Evolutionary conservation across 2,797 vertebrate species (phyloP), one percentile per base, ranked within the genome.

Genomic region (Acanthurus lineatus): DNA sequence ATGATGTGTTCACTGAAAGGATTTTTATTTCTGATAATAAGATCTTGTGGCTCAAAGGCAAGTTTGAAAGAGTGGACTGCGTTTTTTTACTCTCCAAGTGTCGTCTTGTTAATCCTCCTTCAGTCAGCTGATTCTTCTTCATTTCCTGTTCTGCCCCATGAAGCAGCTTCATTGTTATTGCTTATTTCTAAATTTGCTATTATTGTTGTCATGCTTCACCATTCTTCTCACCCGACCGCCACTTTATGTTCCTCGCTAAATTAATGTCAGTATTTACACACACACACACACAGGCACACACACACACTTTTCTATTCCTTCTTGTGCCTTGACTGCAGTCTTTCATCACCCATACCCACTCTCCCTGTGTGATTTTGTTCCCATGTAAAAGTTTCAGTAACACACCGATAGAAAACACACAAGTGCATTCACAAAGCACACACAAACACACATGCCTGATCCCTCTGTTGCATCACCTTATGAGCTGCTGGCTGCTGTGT

Each of bases 151-250:
- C 64, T 44, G 77, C 73, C 76, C 49, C 82, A 53, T 58, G 60
- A 78, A 76, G 65, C 76, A 35, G 42, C 74, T 63, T 83, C 54
- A 52, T 44, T 68, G 77, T 78, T 73, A 71, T 45, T 5, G 57
- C 69, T 66, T 45, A 35, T 81, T 67, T 73, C 53, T 76, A 77
- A 70, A 71, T 82, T 83, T 71, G 68, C 68, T 35, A 3, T 75
- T 73, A 68, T 73, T 74, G 69, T 75, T 86, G 61, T 80, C 62
- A 12, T 25, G 19, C 47, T 56, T 63, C 20, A 22, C 53, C 32
- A 12, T 73, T 74, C 64, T 73, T 64, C 70, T 66, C 59, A 80
- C 71, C 82, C 69, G 35, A 76, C 75, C 66, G 72, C 44, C 61
- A 69, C 79, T 80, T 86, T 66, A 76, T 69, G 68, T 58, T 17